Percentiles rank a stretch among this genome's conserved stretches.
Evolutionary conservation across 1,140 invertebrate genomes (phyloP).

Genomic region (Drosophila lini): DNA sequence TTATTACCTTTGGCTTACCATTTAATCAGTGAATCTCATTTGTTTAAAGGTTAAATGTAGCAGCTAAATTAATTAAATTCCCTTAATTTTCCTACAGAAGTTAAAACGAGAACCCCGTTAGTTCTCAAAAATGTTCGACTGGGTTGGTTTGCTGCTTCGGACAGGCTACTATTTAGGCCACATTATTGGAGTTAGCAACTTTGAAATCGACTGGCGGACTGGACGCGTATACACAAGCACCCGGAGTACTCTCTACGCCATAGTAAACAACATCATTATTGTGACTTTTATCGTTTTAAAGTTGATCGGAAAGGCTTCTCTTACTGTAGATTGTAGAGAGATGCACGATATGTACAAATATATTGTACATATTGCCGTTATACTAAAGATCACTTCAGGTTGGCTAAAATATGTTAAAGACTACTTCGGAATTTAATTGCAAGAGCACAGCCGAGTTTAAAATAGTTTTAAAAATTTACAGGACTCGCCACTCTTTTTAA

Average conservation of each 20-base stretch:
- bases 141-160: not conserved
- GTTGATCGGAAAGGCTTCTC: accelerated
- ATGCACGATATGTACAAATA: accelerated
- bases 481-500: not conserved
- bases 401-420: not conserved
- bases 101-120: not conserved
- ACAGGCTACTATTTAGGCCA: not conserved
- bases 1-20: not conserved
- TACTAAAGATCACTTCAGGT: not conserved
- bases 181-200: not conserved
- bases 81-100: too few relatives aligned
- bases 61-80: too few relatives aligned
- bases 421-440: not conserved
- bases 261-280: not conserved
- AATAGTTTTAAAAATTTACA: not conserved
- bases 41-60: too few relatives aligned
- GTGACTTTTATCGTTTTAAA: not conserved
- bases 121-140: not conserved
- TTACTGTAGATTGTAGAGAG: too few relatives aligned
- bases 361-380: not conserved
- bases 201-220: not conserved
- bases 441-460: too few relatives aligned
- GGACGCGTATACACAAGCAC: not conserved
- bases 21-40: not conserved
- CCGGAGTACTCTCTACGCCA: not conserved